Percentiles rank a stretch among this genome's conserved stretches.
phyloP scores from a whole-genome alignment of 2,113 vertebrate genomes.

The Petaurus breviceps region DNA sequence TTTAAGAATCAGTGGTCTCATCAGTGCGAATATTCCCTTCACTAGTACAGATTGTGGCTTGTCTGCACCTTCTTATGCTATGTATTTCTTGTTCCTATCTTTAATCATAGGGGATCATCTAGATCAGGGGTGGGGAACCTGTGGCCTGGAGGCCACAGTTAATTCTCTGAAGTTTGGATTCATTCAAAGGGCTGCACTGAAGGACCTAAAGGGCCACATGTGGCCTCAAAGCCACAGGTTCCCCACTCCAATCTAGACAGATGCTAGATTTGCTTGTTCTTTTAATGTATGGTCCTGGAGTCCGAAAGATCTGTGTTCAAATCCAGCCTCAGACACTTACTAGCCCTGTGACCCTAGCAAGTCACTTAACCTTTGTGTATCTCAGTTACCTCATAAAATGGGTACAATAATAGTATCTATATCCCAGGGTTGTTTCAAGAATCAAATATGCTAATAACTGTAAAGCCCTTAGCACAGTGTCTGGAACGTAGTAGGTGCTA shows the following conservation, averaged over 20 bases:
- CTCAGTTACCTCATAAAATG: not conserved
- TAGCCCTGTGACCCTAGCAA: not conserved
- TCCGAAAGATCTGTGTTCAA: not conserved
- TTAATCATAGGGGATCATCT: not conserved
- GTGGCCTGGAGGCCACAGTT: too few species aligned
- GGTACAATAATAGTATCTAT: not conserved
- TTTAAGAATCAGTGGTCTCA: not conserved
- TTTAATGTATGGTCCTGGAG: not conserved
- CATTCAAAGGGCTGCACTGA: too few species aligned
- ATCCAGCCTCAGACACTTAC: not conserved
- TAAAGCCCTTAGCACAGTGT: not conserved
- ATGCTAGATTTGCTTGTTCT: not conserved
- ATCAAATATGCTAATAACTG: not conserved
- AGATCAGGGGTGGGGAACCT: too few species aligned
- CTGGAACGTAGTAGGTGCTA: not conserved
- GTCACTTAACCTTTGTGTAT: not conserved
- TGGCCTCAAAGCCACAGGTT: too few species aligned
- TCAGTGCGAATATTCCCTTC: not conserved
- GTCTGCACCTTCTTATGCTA: not conserved
- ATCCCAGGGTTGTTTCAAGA: not conserved
- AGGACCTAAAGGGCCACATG: too few species aligned
- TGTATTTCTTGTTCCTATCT: not conserved
- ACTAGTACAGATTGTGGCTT: not conserved
- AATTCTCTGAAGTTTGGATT: too few species aligned
- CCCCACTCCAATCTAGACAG: too few species aligned